These are phyloP conservation scores for Masnerella sp. DNA, from an alignment of 2,888 invertebrate genomes.

Conservation along the genomic window DNA sequence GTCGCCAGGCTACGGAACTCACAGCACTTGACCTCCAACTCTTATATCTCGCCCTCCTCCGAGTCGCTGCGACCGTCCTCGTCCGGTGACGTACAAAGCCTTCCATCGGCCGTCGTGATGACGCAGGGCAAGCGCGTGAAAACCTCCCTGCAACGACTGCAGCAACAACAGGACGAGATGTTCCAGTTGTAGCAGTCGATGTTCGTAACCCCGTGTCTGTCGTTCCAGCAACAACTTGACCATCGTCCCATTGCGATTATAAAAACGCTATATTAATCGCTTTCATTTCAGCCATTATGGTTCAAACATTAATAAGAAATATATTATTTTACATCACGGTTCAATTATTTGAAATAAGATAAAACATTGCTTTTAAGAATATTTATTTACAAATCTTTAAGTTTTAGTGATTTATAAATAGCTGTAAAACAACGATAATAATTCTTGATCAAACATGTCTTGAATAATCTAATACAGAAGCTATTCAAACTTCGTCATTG, in stretches of 20 bases:
- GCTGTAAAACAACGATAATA: no score
- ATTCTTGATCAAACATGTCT: no score
- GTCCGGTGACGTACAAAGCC: slow-evolving; percentile 78
- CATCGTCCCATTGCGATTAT: background rate
- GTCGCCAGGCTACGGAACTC: slow-evolving; percentile 81
- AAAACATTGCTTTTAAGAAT: no score
- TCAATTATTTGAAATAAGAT: no score
- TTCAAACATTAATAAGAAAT: no score
- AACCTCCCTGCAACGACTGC: slow-evolving; percentile 88
- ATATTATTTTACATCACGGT: no score
- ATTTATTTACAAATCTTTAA: no score
- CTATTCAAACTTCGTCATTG: no score
- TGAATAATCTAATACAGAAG: no score
- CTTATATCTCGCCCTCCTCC: slow-evolving; percentile 76
- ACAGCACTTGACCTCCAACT: slow-evolving; percentile 77
- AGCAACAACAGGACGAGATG: slow-evolving; percentile 92
- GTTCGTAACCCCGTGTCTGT: slow-evolving; percentile 21
- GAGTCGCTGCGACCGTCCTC: slow-evolving; percentile 78
- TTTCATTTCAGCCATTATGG: no score
- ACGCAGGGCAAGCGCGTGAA: slow-evolving; percentile 89
- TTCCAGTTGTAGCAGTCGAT: slow-evolving; percentile 90
- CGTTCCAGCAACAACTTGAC: slow-evolving; percentile 4
- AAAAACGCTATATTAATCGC: no score
- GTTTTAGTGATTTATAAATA: no score
- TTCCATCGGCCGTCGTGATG: slow-evolving; percentile 82